Evolutionary conservation across 2,113 vertebrate genomes (phyloP), one percentile per base, ranked within the genome.

Genomic region (Spizaetus ornatus): DNA sequence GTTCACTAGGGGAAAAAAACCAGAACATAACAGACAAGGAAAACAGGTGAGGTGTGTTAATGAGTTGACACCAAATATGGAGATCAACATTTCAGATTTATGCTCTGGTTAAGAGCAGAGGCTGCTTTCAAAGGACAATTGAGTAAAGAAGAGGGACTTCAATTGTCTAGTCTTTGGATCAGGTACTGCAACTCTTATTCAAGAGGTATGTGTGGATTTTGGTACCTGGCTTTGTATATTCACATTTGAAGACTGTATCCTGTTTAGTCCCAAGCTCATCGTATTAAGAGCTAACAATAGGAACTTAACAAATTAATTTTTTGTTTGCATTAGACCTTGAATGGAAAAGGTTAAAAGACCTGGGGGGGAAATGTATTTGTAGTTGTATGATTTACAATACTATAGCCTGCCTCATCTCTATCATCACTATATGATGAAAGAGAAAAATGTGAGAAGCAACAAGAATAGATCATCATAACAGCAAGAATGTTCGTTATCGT

Each of bases 361-460:
- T 20, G 14, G 11, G 7, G 7, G 7, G 13, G 3, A 31, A 50
- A 40, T 27, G 13, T 40, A 2, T 72, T 87, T 72, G 31, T 79
- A 81, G 26, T 27, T 40, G 32, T 92, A 42, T 91, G 83, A 82
- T 95, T 93, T 97, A 94, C n/a, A 70, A 7, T 42, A 34, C 52
- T 53, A 36, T 80, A 58, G 18, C 22, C 26, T 55, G 53, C 82
- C 77, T 93, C 31, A 63, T 82, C 91, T 82, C 32, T 95, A 53
- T 82, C 73, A 77, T 89, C n/a, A 13, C 34, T 80, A 34, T 40
- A 36, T 52, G 82, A 95, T 91, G 55, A 90, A 95, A 91, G 66
- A 89, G 85, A 92, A 94, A 95, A 95, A 70, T 90, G 38, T 82
- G 78, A 88, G 71, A 93, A 94, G 45, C 45, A 82, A n/a, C 40